Conservation (phyloP, 2,888 invertebrate genomes). For the Ophonus ardosiacus region DNA sequence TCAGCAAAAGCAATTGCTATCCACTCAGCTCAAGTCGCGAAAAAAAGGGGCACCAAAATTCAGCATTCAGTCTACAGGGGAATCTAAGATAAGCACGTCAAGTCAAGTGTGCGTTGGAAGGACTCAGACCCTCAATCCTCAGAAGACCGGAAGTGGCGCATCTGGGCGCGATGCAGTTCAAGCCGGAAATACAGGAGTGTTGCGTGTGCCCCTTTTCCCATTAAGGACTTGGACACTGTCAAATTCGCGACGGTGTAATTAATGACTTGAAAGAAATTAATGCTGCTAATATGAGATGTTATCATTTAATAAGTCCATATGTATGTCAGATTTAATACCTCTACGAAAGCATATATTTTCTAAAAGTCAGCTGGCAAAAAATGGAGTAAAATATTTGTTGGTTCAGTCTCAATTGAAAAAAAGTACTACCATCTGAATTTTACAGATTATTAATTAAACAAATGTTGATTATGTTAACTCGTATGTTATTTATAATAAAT, state of each 20-base stretch:
- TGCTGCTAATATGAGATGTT: not conserved
- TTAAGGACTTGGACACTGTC: not conserved
- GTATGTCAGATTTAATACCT: not conserved
- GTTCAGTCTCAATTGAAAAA: too few relatives aligned
- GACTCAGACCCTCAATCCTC: slow-evolving; percentile 6
- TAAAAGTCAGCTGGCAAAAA: too few relatives aligned
- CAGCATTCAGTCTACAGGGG: slow-evolving; percentile 43
- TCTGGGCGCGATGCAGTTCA: slow-evolving; percentile 17
- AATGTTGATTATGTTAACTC: too few relatives aligned
- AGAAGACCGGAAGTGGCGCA: slow-evolving; percentile 36
- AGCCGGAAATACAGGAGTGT: slow-evolving; percentile 19
- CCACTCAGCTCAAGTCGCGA: slow-evolving; percentile 32
- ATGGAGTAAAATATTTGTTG: too few relatives aligned
- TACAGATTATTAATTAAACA: too few relatives aligned
- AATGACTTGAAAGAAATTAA: not conserved
- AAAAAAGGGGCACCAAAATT: slow-evolving; percentile 35
- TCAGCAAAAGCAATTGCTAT: slow-evolving; percentile 41
- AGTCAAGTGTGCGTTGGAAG: slow-evolving; percentile 40
- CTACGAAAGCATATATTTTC: not conserved
- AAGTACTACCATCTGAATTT: too few relatives aligned
- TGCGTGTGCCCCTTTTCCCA: not conserved
- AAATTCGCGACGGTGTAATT: not conserved
- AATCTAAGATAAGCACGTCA: slow-evolving; percentile 35
- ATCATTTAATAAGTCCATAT: not conserved
- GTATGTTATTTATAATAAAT: too few relatives aligned